Base-by-base conservation (phyloP, 30 jellyfish, hydroid and myxozoan genomes). In the Rhopilema esculentum region DNA sequence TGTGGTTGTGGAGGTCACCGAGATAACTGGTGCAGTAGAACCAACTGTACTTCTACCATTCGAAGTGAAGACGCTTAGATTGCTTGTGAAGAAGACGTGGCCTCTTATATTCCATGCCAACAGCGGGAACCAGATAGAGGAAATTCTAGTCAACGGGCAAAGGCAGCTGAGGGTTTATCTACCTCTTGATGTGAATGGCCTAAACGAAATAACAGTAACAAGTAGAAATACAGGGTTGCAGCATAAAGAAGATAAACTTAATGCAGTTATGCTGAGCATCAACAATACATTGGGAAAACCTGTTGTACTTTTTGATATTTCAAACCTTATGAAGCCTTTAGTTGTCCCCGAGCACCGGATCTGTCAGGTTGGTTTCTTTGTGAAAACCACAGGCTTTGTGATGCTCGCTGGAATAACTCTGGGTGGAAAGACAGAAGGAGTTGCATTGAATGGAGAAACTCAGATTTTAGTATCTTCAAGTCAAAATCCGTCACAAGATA, bases 81-180 rank as follows among this genome's bases (percentile, higher is more conserved):
- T 91, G 31, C 52, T 91, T 8, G 93, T 95, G 19, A 66, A 77
- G 80, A 73, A 87, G n/a, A 68, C 98, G 1, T 86, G 97, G 97
- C 97, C 99, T 19, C 27, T 95, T 88, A 72, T 82, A 20, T 85
- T 95, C 75, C 88, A 90, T n/a, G 99, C 98, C 21, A 67, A 53
- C 66, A 87, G 93, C 66, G 96, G 89, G 1, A 88, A 73, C 19
- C 72, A 53, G n/a, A 61, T 75, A 15, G 92, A 88, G 22, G 89
- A 91, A n/a, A 48, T 91, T 18, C 84, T 90, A 64, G 66, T 95
- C 64, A 95, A 91, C 75, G 99, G 99, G 19, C 99, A 95, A 40
- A 88, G 94, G 21, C 97, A 95, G 53, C 80, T 91, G 8, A 82
- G 95, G 27, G 89, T 91, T 50, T 75, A 83, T 75, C 19, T 91